Base-by-base conservation (phyloP, 1,140 invertebrate genomes). In the Listronotus bonariensis region DNA sequence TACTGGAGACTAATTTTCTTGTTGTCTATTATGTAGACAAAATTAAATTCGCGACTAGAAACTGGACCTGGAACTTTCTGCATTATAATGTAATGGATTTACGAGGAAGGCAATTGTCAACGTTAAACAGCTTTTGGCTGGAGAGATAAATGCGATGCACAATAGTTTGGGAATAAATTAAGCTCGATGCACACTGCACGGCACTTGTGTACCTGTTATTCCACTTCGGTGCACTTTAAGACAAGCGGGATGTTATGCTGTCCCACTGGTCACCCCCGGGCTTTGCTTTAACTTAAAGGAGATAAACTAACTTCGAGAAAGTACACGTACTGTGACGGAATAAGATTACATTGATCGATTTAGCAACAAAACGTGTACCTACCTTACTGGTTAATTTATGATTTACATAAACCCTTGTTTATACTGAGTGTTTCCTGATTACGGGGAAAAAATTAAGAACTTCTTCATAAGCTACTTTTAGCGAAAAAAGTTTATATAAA, bases 181-280 rank as follows among this genome's bases (percentile, higher is more conserved):
- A 64, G 52, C 55, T 59, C 55, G 54, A 52, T 59, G 55, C 57
- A 62, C 54, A 60, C 38, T 49, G 51, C 54, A 38, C 59, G 49
- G 43, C 66, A 68, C 59, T 68, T 68, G 66, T 68, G 66, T 68
- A 68, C 66, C 66, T 68, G 67, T 68, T 68, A 68, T 64, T 68
- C 41, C 67, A 43, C 60, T 64, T 38, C 55, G 43, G 26, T 53
- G 61, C 52, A 58, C 42, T 46, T 53, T 57, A 57, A 57, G 54
- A 57, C 42, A 57, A 18, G 40, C 41, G 40, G 42, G 54, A 18
- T 18, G 41, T 12, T 26, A 20, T 10, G 42, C 17, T 57, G 54
- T 38, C 41, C 54, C 54, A 45, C 40, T 57, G 54, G 54, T 32
- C 15, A 45, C 41, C 40, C 34, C 52, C 20, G 10, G 12, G 36